phyloP scores from a whole-genome alignment of 2,797 vertebrate species.

The Rhincodon typus region DNA sequence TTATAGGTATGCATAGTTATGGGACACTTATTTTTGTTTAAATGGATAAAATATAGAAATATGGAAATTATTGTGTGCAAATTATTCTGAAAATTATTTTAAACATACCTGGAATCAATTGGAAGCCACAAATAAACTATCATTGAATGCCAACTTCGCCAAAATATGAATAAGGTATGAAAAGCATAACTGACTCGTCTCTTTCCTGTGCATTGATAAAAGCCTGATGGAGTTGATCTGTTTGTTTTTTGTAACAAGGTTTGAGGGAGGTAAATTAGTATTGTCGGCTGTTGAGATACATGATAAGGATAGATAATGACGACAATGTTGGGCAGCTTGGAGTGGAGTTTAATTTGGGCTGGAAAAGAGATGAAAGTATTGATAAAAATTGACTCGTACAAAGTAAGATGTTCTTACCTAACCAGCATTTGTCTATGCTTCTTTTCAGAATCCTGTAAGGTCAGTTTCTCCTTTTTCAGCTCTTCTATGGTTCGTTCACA shows the following conservation, averaged over 20 bases:
- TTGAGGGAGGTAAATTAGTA: not conserved
- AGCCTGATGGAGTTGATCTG: not conserved
- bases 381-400: not conserved
- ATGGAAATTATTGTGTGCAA: not conserved
- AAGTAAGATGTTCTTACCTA: slow-evolving; percentile 56
- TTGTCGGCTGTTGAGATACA: not conserved
- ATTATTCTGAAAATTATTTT: not conserved
- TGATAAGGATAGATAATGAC: not conserved
- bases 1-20: not conserved
- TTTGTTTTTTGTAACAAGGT: not conserved
- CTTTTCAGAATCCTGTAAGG: slow-evolving; percentile 69
- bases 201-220: not conserved
- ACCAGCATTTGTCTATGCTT: slow-evolving; percentile 57
- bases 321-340: too few relatives aligned
- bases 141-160: not conserved
- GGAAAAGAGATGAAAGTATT: slow-evolving; percentile 17
- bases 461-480: slow-evolving; percentile 68
- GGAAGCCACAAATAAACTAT: not conserved
- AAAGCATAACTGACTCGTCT: not conserved
- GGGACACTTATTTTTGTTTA: not conserved
- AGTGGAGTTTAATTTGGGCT: not conserved
- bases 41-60: not conserved
- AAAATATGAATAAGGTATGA: not conserved
- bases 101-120: not conserved
- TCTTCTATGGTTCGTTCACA: slow-evolving; percentile 57